Evolutionary conservation across 2,888 invertebrate genomes (phyloP), one percentile per base, ranked within the genome.

Genomic region (Podabrus alpinus): DNA sequence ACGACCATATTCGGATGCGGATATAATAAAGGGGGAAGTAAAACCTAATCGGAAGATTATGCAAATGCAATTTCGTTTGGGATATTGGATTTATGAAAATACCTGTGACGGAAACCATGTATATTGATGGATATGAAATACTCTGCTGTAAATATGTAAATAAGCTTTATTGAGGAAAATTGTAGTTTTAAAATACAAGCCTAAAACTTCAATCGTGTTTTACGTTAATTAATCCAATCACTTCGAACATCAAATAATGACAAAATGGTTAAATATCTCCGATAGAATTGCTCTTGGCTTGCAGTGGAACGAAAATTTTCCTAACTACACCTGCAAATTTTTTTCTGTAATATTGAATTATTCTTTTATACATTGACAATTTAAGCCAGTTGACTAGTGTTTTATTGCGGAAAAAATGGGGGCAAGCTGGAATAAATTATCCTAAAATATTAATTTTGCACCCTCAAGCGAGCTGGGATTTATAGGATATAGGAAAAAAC

Each of bases 41-140:
- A 77, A 80, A 81, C 81, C 82, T 86, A 86, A 86, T 85, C 85
- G 86, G 83, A 85, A 86, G 86, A 86, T 87, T 87, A 87, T 86
- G 87, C 83, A 86, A 87, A 86, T 87, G 86, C 84, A 86, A 87
- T 86, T 86, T 86, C 85, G 86, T 86, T 86, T 85, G 84, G 85
- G 85, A 86, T 86, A 87, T 87, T 87, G 87, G 86, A 86, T 87
- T 86, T 85, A 85, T 85, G 86, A 85, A 86, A 85, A 85, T 85
- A 83, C 83, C 83, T 84, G 83, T 82, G 83, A 83, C 83, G 84
- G 81, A 82, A 82, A 82, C 81, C 81, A 74, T 74, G 75, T 79
- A 80, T 81, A 82, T 84, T 83, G 84, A 84, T 83, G 83, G 82
- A 78, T 82, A 79, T 79, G 81, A 81, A 82, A 80, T 79, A 79